Percentiles rank a stretch among this genome's conserved stretches.
These are phyloP conservation scores for Pogoniulus pusillus DNA, from an alignment of 2,797 vertebrate species.

Conservation along the genomic window DNA sequence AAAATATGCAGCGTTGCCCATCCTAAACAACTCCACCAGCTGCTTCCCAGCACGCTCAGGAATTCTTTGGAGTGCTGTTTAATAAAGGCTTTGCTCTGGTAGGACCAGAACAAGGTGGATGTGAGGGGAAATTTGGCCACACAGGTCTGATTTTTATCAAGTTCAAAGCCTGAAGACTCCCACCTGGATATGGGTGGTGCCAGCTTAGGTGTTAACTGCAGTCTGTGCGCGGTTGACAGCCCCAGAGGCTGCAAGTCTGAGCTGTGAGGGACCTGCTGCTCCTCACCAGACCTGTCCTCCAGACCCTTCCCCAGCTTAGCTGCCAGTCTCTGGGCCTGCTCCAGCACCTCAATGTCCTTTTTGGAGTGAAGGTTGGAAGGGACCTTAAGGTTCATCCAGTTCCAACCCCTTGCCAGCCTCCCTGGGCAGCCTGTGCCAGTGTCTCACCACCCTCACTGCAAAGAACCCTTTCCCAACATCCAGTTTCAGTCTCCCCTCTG, in stretches of 20 bases:
- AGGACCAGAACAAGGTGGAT: neutral
- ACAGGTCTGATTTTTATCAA: neutral
- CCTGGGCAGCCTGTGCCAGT: no score
- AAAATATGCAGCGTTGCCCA: neutral
- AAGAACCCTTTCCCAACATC: no score
- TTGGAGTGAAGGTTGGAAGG: no score
- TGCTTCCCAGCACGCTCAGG: neutral
- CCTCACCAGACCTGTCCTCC: no score
- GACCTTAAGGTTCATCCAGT: no score
- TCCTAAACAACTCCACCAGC: neutral
- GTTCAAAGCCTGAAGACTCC: neutral
- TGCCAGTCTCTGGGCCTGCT: no score
- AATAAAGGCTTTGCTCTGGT: neutral
- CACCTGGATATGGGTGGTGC: neutral
- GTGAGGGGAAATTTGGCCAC: neutral
- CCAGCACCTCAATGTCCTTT: no score
- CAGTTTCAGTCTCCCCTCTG: no score
- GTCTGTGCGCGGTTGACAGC: neutral
- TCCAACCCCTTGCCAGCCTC: no score
- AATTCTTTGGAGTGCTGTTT: neutral
- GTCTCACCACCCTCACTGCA: no score
- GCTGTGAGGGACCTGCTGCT: neutral
- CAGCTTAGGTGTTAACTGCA: neutral
- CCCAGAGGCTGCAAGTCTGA: neutral
- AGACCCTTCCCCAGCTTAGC: no score